Evolutionary conservation across 2,797 vertebrate genomes (phyloP), one percentile per base, ranked within the genome.

Genomic region (Forpus xanthops): DNA sequence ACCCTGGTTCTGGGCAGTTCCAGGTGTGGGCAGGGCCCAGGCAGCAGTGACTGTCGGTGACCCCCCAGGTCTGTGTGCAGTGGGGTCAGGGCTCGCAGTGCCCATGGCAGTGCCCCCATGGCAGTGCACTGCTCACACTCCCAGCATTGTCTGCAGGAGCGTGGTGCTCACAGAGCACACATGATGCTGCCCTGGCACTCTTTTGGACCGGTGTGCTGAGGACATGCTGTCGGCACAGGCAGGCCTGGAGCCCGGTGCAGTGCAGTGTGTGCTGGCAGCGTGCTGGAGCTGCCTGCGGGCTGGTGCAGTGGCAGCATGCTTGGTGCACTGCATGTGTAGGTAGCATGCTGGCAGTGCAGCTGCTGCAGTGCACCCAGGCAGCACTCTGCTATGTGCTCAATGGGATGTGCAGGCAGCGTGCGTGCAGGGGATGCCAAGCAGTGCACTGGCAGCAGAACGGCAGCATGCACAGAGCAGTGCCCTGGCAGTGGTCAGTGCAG

Each of bases 111-210:
- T 31, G 74, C 25, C 23, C 56, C 12, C 33, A 1, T 10, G 2
- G 67, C 71, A 44, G 49, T 41, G 76, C 42, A 23, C 64, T 12
- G 9, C 5, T 5, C 8, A 27, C 3, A 15, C 24, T 21, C 27
- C 28, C 72, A 6, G 76, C 3, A 1, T 13, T 8, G 1, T 9
- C 37, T 44, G 70, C 44, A 30, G 3, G 0, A 70, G 55, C 23
- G 11, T 1, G 0, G 31, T 0, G 53, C 18, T 47, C 4, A 15
- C 79, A 19, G 76, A 0, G 5, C 67, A 21, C 1, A 4, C 5
- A 14, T 15, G 28, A 12, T 6, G 66, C 62, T 55, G 74, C 61
- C 28, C 56, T 19, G 45, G 42, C 6, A 7, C n/a, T n/a, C 20
- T n/a, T 33, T 56, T 56, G 55, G 55, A 56, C 14, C 14, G 2